Conservation (phyloP, 2,888 invertebrate species). For the Sepiola atlantica region DNA sequence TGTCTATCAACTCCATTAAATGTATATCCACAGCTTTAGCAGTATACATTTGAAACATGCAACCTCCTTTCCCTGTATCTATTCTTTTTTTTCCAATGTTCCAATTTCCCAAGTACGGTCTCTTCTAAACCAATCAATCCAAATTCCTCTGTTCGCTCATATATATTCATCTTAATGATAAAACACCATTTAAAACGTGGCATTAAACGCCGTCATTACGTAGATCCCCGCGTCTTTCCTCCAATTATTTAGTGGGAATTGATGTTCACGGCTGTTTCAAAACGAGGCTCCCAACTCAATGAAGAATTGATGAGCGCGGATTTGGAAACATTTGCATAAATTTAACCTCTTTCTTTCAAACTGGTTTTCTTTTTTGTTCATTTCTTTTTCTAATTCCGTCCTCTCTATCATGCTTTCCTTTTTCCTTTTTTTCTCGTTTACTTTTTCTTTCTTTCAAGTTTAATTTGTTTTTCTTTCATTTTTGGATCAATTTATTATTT, state of each 20-base stretch:
- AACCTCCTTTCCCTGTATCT: too few relatives aligned
- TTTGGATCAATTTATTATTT: background rate
- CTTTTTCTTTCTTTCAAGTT: background rate
- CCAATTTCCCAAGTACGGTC: background rate
- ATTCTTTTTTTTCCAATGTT: too few relatives aligned
- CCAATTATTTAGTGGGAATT: slow-evolving; percentile 17
- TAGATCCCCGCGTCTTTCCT: slow-evolving; percentile 11
- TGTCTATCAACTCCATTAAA: too few relatives aligned
- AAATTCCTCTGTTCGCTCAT: background rate
- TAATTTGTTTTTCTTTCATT: background rate
- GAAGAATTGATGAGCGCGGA: slow-evolving; percentile 32
- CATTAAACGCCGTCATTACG: slow-evolving; percentile 9
- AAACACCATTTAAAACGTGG: background rate
- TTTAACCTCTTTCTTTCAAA: background rate
- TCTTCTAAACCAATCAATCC: background rate
- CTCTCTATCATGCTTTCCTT: background rate
- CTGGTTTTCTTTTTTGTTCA: background rate
- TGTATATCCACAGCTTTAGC: too few relatives aligned
- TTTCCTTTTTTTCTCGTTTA: background rate
- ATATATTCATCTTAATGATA: slow-evolving; percentile 10
- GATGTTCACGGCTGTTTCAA: background rate
- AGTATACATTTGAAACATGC: too few relatives aligned
- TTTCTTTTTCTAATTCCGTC: background rate
- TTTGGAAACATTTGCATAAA: background rate
- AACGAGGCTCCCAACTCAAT: background rate